A percentile compares a stretch with the other conserved stretches of the same genome.
Evolutionary conservation across 2,888 invertebrate species (phyloP).

Genomic region (Piscicola geometra): DNA sequence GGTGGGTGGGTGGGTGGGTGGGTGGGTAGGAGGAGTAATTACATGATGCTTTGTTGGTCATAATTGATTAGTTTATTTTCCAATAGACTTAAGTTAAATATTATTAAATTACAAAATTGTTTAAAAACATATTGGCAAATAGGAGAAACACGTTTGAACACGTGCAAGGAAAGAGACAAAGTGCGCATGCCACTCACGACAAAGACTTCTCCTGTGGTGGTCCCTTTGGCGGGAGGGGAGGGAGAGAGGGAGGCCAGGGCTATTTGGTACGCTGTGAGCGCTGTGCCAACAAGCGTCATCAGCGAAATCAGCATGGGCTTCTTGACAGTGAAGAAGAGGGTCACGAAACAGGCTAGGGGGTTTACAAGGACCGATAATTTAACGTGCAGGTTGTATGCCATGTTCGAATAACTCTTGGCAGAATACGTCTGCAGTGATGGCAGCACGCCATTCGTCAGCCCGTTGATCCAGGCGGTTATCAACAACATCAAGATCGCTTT

Average conservation of each 20-base stretch:
- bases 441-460: slow-evolving; percentile 72
- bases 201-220: slow-evolving; percentile 62
- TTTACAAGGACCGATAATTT: slow-evolving; percentile 74
- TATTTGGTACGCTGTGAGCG: slow-evolving; percentile 66
- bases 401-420: slow-evolving; percentile 71
- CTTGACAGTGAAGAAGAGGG: slow-evolving; percentile 53
- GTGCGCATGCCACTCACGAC: too few species aligned
- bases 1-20: too few species aligned
- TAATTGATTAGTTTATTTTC: too few species aligned
- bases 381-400: slow-evolving; percentile 72
- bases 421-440: slow-evolving; percentile 77
- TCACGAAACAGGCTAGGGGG: slow-evolving; percentile 61
- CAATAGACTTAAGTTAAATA: too few species aligned
- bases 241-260: slow-evolving; percentile 72
- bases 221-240: slow-evolving; percentile 62
- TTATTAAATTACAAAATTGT: too few species aligned
- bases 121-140: too few species aligned
- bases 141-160: too few species aligned
- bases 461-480: slow-evolving; percentile 61
- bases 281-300: slow-evolving; percentile 54
- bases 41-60: too few species aligned
- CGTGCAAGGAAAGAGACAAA: too few species aligned
- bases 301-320: slow-evolving; percentile 42
- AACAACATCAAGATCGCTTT: slow-evolving; percentile 43
- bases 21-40: too few species aligned